A percentile compares a stretch with the other conserved stretches of the same genome.
phyloP scores from a whole-genome alignment of 2,797 vertebrate species.

The Acrocephalus scirpaceus region DNA sequence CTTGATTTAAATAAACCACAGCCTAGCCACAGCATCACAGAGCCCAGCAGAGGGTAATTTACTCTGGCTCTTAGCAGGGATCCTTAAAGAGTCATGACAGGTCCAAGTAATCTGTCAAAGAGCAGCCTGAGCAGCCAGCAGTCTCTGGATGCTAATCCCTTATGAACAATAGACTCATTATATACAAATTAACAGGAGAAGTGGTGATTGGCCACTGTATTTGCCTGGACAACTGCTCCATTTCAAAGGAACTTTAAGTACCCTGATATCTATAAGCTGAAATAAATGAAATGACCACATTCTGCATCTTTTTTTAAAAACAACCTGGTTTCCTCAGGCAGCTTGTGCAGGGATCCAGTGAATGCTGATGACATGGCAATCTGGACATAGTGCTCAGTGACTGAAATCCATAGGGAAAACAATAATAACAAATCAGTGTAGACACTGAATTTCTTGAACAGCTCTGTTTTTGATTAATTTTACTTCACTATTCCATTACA shows the following conservation, averaged over 20 bases:
- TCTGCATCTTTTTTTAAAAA: neutral
- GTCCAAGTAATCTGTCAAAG: conserved; percentile 63
- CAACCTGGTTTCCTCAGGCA: neutral
- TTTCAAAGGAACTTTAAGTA: neutral
- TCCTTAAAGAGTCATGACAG: conserved; percentile 57
- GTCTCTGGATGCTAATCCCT: conserved; percentile 41
- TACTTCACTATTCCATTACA: neutral
- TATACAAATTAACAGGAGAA: conserved; percentile 56
- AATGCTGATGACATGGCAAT: neutral
- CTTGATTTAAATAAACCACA: conserved; percentile 35
- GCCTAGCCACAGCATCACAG: conserved; percentile 21
- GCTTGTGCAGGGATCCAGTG: neutral
- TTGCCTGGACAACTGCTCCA: neutral
- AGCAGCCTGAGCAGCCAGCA: conserved; percentile 42
- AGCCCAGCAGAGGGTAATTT: conserved; percentile 62
- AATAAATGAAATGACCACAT: neutral
- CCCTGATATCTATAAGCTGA: neutral
- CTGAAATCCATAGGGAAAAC: neutral
- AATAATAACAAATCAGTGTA: conserved; percentile 16
- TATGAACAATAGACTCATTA: conserved; percentile 46
- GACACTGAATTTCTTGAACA: neutral
- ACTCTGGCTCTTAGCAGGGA: conserved; percentile 50
- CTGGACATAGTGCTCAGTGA: neutral
- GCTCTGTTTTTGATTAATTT: conserved; percentile 39
- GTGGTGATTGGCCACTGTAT: conserved; percentile 26